These are phyloP conservation scores for Steinernema feltiae DNA, from an alignment of 1,140 invertebrate species.

Conservation along the genomic window DNA sequence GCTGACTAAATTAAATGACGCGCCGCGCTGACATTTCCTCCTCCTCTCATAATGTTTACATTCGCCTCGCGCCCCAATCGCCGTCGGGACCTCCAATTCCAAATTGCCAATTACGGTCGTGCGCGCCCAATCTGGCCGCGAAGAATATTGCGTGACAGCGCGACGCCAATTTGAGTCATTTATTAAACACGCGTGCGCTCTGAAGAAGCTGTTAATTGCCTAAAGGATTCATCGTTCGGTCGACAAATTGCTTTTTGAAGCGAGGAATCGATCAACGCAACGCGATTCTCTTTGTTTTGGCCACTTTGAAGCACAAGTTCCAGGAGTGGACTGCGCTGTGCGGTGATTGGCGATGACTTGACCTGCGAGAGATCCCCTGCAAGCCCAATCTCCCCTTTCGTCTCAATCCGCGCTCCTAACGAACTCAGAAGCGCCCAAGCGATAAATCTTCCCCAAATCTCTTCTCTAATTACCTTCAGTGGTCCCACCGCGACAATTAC, in stretches of 20 bases:
- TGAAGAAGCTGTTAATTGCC: conserved; percentile 6
- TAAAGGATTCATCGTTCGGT: too few species aligned
- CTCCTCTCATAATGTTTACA: not conserved
- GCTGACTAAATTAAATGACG: conserved; percentile 11
- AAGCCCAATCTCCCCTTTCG: too few species aligned
- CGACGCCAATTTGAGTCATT: conserved; percentile 12
- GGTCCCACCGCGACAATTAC: conserved; percentile 4
- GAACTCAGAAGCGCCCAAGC: too few species aligned
- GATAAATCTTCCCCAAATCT: conserved; percentile 4
- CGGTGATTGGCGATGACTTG: not conserved
- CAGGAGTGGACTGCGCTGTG: too few species aligned
- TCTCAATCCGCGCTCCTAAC: too few species aligned
- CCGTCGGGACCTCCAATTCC: not conserved
- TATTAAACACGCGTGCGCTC: not conserved
- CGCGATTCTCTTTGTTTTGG: too few species aligned
- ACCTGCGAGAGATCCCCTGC: not conserved
- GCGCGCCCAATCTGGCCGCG: not conserved
- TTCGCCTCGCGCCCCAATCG: not conserved
- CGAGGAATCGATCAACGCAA: too few species aligned
- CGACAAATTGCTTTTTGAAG: too few species aligned
- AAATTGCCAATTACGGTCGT: conserved; percentile 15
- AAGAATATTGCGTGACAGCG: not conserved
- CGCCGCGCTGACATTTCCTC: not conserved
- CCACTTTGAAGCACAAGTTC: too few species aligned
- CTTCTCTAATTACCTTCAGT: too few species aligned